Percentiles rank a stretch among this genome's conserved stretches.
Conservation (phyloP, 2,113 vertebrate species). For the Mesocricetus auratus region DNA sequence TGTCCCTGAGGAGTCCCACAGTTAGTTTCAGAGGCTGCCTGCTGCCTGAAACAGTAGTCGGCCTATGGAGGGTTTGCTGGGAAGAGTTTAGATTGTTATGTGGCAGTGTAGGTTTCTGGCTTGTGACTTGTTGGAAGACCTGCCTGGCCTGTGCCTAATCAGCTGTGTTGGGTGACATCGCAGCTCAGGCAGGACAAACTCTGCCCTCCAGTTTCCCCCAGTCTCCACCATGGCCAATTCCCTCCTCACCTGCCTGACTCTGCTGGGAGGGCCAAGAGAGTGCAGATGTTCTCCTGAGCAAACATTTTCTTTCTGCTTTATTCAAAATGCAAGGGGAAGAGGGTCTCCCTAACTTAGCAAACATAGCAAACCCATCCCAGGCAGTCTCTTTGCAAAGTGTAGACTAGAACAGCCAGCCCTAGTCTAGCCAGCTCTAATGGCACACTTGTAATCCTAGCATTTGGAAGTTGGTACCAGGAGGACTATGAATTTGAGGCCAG, state of each 20-base stretch:
- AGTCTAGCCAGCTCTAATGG: neutral
- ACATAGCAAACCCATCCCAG: neutral
- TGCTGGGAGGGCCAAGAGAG: neutral
- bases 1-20: too few species aligned
- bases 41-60: neutral
- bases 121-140: fast-evolving
- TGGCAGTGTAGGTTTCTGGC: neutral
- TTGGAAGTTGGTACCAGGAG: neutral
- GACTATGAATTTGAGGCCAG: neutral
- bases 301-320: neutral
- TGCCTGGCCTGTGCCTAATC: fast-evolving
- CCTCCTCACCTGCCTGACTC: neutral
- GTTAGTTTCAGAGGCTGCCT: neutral
- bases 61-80: neutral
- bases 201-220: neutral
- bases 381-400: neutral
- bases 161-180: neutral
- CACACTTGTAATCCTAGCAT: neutral
- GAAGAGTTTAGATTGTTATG: neutral
- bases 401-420: neutral
- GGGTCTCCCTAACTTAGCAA: too few species aligned
- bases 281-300: neutral
- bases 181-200: neutral
- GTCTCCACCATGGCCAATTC: neutral
- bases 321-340: neutral